Conservation (phyloP, 1,140 invertebrate genomes). For the Hypsibius dujardini region DNA sequence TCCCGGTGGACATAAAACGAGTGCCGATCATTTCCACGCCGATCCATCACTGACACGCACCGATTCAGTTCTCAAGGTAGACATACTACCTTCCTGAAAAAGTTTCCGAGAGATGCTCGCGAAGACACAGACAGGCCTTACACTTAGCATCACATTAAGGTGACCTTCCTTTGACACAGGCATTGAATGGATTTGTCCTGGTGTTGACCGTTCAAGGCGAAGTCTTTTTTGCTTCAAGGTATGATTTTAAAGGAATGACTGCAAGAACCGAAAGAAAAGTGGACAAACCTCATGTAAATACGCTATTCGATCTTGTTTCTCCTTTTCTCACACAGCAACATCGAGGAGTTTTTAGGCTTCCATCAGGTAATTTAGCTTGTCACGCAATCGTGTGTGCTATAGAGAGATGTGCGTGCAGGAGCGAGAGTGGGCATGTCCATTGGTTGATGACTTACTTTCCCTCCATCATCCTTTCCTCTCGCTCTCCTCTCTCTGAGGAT, state of each 20-base stretch:
- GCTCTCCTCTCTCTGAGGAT: too few relatives aligned
- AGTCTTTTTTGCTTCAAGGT: constrained; percentile 41
- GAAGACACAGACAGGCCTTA: background rate
- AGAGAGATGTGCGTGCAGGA: too few relatives aligned
- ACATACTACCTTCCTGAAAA: background rate
- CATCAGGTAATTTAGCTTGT: constrained; percentile 64
- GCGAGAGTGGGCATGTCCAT: too few relatives aligned
- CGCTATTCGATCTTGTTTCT: constrained; percentile 30
- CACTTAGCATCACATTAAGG: background rate
- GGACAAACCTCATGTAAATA: too few relatives aligned
- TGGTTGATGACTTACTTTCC: too few relatives aligned
- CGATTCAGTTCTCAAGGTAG: constrained; percentile 11
- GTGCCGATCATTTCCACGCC: background rate
- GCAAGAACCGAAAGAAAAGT: too few relatives aligned
- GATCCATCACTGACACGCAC: constrained; percentile 12
- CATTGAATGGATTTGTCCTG: constrained; percentile 93
- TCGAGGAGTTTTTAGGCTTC: constrained; percentile 97
- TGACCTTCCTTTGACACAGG: constrained; percentile 46
- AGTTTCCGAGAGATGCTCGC: too few relatives aligned
- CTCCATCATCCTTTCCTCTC: too few relatives aligned
- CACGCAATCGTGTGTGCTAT: constrained; percentile 4
- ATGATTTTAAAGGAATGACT: too few relatives aligned
- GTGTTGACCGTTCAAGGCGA: constrained; percentile 95
- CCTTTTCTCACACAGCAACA: constrained; percentile 84
- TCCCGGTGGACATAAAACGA: constrained; percentile 2